Percentiles rank a stretch among this genome's conserved stretches.
These are phyloP conservation scores for Pristionchus fissidentatus DNA, from an alignment of 2,888 invertebrate species.

Conservation along the genomic window DNA sequence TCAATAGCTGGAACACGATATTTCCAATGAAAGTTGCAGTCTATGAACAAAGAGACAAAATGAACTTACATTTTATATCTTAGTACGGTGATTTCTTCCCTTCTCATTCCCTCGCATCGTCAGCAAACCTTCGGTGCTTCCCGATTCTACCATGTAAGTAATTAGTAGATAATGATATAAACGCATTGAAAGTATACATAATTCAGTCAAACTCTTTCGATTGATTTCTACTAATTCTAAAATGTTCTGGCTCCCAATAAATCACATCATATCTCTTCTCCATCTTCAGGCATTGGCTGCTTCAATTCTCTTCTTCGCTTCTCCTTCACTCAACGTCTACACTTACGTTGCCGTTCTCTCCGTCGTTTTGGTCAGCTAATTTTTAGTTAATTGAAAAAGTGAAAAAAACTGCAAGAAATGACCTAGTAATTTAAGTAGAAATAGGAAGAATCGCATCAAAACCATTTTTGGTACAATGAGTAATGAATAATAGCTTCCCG, in stretches of 20 bases:
- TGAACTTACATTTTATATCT: background rate
- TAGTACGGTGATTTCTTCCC: conserved; percentile 30
- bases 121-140: conserved; percentile 22
- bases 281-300: conserved; percentile 29
- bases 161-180: no score
- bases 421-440: no score
- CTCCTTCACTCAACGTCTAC: conserved; percentile 31
- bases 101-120: conserved; percentile 17
- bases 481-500: no score
- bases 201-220: no score
- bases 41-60: no score
- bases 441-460: no score
- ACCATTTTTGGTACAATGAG: no score
- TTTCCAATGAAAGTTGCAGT: no score
- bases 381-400: background rate
- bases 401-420: background rate
- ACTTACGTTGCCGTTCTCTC: conserved; percentile 8
- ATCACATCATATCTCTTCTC: background rate
- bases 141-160: conserved; percentile 32
- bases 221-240: background rate
- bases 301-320: conserved; percentile 37
- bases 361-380: background rate
- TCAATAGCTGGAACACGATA: no score
- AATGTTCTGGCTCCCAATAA: background rate
- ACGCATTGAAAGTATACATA: no score